Evolutionary conservation across 2,888 invertebrate genomes (phyloP), one percentile per base, ranked within the genome.

Genomic region (Drosophila ezoana): DNA sequence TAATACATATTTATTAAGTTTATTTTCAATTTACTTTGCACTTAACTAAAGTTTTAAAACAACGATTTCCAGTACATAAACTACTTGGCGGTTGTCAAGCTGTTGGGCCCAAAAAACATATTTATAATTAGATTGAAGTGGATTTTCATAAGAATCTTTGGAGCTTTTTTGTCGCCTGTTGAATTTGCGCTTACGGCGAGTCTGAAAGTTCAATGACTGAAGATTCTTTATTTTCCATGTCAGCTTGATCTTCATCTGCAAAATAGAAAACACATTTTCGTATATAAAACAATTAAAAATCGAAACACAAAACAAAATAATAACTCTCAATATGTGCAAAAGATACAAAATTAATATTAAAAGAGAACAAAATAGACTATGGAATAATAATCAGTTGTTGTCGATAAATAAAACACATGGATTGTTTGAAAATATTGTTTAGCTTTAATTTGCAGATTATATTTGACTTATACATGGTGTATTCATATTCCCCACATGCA

Each of bases 181-280:
- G 16, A 35, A 40, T 58, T 35, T 45, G 49, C 32, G 33, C 16
- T 62, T 73, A 77, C 40, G 77, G 75, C 47, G 78, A 77, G 64
- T 77, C 77, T 51, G 64, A 67, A 71, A 86, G 79, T 49, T 79
- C 86, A 72, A 87, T 85, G 53, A 86, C 78, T 33, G 77, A 87
- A 73, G 51, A 59, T 49, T 81, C 79, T 75, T 83, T 80, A 48
- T 51, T 88, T 40, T 68, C 65, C 63, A 47, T 54, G 35, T 51
- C 33, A 20, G 40, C 10, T 32, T 52, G 60, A 38, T 18, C 68
- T 48, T 63, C 51, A 75, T 72, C 77, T 78, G 77, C 58, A 78
- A 77, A 37, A 60, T 56, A 71, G 49, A 61, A 58, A 64, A 61
- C 49, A 48, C n/a, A 37, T 48, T 33, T 51, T 37, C 57, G 44